phyloP scores from a whole-genome alignment of 1,140 invertebrate species.

The Leptonema lineaticorne region DNA sequence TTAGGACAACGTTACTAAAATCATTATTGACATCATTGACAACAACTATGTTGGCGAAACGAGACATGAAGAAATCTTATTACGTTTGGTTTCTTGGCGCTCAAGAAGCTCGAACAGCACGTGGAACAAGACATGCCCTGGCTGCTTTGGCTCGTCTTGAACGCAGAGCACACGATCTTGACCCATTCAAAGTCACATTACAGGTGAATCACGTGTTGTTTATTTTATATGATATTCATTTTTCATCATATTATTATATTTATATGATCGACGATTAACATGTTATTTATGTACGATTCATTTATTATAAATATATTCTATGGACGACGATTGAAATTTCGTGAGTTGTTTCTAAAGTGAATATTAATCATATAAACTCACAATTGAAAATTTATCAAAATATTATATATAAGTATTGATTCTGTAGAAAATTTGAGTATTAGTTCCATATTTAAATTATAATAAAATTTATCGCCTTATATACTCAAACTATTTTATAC shows the following conservation, averaged over 20 bases:
- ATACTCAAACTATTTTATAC: no score
- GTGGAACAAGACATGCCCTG: conserved; percentile 76
- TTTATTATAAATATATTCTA: background rate
- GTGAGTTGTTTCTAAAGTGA: background rate
- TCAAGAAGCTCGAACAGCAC: conserved; percentile 86
- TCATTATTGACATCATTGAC: background rate
- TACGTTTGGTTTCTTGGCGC: conserved; percentile 98
- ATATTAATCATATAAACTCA: no score
- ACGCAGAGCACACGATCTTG: conserved; percentile 78
- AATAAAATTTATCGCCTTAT: no score
- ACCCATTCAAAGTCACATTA: conserved; percentile 88
- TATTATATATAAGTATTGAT: no score
- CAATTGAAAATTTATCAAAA: no score
- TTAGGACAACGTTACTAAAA: background rate
- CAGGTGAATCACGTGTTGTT: no score
- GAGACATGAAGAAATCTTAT: conserved; percentile 93
- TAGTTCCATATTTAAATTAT: no score
- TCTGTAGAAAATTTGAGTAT: no score
- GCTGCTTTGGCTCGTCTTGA: conserved; percentile 84
- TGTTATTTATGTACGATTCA: background rate
- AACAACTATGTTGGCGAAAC: conserved; percentile 55
- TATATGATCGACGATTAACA: background rate
- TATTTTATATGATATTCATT: no score
- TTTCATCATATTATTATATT: background rate
- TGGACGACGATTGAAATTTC: background rate